phyloP scores from a whole-genome alignment of 2,888 invertebrate species.

The Volucella zonaria region DNA sequence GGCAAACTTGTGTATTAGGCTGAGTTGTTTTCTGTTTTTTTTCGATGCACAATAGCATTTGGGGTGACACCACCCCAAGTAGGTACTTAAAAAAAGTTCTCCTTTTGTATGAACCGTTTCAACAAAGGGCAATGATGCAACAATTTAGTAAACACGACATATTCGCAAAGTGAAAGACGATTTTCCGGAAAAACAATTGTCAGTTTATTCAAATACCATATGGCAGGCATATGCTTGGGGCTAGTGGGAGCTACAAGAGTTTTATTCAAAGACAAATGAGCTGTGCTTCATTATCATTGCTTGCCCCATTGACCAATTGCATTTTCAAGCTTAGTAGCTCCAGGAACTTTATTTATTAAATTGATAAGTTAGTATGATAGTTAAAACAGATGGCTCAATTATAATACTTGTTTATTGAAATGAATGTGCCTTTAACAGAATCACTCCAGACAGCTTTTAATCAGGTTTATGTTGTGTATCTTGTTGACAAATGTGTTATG shows the following conservation, averaged over 20 bases:
- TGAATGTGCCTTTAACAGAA: too few species aligned
- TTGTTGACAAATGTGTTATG: too few species aligned
- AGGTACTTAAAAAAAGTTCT: conserved; percentile 12
- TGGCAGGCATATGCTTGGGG: conserved; percentile 36
- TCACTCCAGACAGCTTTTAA: too few species aligned
- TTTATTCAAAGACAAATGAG: conserved; percentile 10
- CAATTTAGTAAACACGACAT: conserved; percentile 40
- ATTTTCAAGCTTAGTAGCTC: not conserved
- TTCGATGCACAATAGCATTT: conserved; percentile 20
- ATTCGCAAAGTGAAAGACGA: not conserved
- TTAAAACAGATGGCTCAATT: too few species aligned
- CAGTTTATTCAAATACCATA: conserved; percentile 7
- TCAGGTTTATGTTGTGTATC: too few species aligned
- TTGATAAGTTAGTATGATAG: too few species aligned
- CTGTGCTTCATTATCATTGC: conserved; percentile 6
- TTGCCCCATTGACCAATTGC: not conserved
- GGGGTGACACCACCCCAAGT: conserved; percentile 4
- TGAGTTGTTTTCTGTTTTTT: conserved; percentile 13
- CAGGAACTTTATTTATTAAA: not conserved
- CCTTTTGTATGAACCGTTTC: conserved; percentile 7
- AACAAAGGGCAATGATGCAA: conserved; percentile 37
- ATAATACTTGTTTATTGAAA: too few species aligned
- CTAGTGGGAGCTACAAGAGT: not conserved
- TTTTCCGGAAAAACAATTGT: not conserved
- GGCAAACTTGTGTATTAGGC: conserved; percentile 32